These are phyloP conservation scores for Neogale vison DNA, from an alignment of 2,113 vertebrate genomes.

Conservation along the genomic window DNA sequence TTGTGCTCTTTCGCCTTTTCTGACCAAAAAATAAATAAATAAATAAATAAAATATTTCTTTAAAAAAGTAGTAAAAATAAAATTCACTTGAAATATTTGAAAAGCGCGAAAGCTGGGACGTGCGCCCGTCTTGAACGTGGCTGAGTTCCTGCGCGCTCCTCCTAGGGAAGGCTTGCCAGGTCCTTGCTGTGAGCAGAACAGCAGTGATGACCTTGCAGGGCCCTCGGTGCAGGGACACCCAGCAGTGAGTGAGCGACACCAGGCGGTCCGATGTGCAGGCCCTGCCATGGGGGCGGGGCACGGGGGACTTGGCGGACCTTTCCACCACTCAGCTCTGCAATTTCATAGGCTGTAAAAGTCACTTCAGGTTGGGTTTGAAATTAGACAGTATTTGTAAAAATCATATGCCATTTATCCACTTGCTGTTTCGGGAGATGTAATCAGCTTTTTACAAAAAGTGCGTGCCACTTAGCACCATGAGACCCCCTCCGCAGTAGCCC, in stretches of 20 bases:
- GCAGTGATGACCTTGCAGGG: neutral
- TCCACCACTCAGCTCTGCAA: neutral
- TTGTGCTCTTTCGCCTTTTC: no score
- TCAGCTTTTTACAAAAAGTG: neutral
- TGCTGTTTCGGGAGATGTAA: neutral
- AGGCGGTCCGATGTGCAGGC: neutral
- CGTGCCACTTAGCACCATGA: neutral
- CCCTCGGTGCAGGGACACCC: neutral
- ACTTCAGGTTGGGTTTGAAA: neutral
- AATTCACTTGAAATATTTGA: neutral
- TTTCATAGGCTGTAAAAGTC: neutral
- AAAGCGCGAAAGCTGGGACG: neutral
- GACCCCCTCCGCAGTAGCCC: neutral
- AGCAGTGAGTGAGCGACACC: neutral
- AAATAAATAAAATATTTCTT: no score
- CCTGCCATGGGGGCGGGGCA: neutral
- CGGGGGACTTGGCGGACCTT: neutral
- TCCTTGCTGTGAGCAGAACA: neutral
- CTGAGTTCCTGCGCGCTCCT: neutral
- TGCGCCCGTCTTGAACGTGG: fast-evolving
- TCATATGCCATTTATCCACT: neutral
- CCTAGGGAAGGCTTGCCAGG: neutral
- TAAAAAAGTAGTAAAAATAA: neutral
- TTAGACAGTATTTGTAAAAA: neutral
- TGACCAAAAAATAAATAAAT: no score